A percentile compares a stretch with the other conserved stretches of the same genome.
Conservation (phyloP, 1,140 invertebrate genomes). For the Geopemphigus sp. region DNA sequence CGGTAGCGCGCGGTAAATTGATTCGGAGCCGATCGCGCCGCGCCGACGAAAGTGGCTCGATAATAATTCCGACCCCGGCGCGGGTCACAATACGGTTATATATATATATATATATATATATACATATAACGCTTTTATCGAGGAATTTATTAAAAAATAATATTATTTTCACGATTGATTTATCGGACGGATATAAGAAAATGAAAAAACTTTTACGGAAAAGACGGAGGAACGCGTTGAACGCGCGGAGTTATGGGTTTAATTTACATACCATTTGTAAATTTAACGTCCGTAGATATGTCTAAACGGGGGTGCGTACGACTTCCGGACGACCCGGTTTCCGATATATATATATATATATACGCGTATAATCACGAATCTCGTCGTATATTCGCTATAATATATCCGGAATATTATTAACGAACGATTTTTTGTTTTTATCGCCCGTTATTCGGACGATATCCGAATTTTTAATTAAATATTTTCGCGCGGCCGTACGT, state of each 20-base stretch:
- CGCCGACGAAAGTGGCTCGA: no score
- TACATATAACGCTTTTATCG: no score
- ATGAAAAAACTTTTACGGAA: conserved; percentile 7
- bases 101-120: no score
- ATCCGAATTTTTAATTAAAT: background rate
- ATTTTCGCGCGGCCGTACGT: background rate
- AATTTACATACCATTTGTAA: conserved; percentile 17
- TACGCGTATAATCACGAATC: background rate
- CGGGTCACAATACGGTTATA: no score
- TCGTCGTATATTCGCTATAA: background rate
- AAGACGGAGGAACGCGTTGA: background rate
- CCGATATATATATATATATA: background rate
- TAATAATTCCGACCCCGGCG: no score
- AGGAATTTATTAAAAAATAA: background rate
- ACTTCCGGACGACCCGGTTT: background rate
- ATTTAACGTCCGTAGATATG: conserved; percentile 1
- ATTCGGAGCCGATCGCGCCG: no score
- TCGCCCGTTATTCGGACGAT: no score
- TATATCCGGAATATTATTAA: no score
- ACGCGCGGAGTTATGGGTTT: background rate
- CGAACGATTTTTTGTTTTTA: no score
- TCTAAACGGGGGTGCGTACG: background rate
- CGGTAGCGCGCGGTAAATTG: no score
- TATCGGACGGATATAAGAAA: background rate
- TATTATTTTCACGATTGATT: conserved; percentile 6